Percentiles rank a stretch among this genome's conserved stretches.
Conservation (phyloP, 2,888 invertebrate species). For the Ariolimax columbianus region DNA sequence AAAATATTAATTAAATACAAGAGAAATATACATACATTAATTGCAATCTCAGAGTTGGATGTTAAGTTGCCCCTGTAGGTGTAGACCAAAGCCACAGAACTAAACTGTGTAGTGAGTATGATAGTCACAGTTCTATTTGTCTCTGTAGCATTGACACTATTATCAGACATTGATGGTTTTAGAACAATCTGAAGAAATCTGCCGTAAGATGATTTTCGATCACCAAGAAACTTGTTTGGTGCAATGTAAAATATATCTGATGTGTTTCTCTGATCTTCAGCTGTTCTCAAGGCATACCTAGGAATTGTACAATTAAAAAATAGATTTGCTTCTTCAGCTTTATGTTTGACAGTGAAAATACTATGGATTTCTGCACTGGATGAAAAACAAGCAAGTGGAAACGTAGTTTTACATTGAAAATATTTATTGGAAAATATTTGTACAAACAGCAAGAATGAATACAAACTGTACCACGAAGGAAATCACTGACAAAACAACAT, state of each 20-base stretch:
- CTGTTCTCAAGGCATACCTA: conserved; percentile 61
- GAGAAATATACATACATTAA: conserved; percentile 2
- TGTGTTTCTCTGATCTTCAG: conserved; percentile 33
- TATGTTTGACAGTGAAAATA: too few species aligned
- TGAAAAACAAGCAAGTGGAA: too few species aligned
- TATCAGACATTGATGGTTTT: conserved; percentile 19
- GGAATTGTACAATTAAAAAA: too few species aligned
- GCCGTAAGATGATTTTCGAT: conserved; percentile 62
- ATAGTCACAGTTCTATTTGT: not conserved
- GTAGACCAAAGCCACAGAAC: conserved; percentile 7
- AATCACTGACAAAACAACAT: too few species aligned
- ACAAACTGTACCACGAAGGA: too few species aligned
- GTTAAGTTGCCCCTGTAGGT: not conserved
- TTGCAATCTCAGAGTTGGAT: not conserved
- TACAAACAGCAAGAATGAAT: too few species aligned
- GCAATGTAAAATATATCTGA: conserved; percentile 58
- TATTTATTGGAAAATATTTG: too few species aligned
- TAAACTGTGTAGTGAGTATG: not conserved
- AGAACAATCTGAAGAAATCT: conserved; percentile 56
- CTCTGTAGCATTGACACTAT: not conserved
- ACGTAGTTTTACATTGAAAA: too few species aligned
- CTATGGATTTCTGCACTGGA: too few species aligned
- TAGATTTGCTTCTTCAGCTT: not conserved
- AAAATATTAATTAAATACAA: too few species aligned
- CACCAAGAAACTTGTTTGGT: conserved; percentile 59